Evolutionary conservation across 2,113 vertebrate genomes (phyloP).

Genomic region (Gallinago undulata): DNA sequence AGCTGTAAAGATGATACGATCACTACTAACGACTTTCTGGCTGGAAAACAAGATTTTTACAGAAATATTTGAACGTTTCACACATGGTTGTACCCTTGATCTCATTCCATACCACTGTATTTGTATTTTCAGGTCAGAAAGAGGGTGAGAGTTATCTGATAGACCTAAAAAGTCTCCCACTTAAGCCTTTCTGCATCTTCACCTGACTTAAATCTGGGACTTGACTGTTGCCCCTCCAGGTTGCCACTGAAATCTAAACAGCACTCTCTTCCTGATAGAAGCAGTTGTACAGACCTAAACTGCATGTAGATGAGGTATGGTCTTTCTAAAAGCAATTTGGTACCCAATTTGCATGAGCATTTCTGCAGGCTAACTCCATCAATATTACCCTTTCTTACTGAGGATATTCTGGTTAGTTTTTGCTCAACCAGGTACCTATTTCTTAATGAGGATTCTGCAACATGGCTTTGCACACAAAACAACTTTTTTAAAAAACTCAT

Average conservation of each 20-base stretch:
- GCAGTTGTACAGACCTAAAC: background rate
- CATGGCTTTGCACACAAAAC: background rate
- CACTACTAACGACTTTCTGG: background rate
- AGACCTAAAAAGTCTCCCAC: background rate
- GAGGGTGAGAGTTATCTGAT: background rate
- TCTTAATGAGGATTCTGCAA: background rate
- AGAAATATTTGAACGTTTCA: background rate
- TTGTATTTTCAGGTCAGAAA: background rate
- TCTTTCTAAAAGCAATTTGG: background rate
- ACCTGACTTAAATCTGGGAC: rapidly evolving
- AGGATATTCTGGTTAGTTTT: background rate
- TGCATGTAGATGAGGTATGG: background rate
- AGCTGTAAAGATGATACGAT: background rate
- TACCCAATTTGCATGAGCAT: background rate
- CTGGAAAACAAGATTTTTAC: background rate
- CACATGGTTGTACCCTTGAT: background rate
- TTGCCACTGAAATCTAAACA: background rate
- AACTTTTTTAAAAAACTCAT: rapidly evolving
- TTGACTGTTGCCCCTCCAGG: rapidly evolving
- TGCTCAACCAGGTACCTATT: background rate
- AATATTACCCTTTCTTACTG: background rate
- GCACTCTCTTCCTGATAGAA: background rate
- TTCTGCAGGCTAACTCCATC: background rate
- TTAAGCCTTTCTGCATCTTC: background rate
- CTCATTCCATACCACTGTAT: too few species aligned